Evolutionary conservation across 2,888 invertebrate genomes (phyloP), one percentile per base, ranked within the genome.

Genomic region (Hydropsyche betteni): DNA sequence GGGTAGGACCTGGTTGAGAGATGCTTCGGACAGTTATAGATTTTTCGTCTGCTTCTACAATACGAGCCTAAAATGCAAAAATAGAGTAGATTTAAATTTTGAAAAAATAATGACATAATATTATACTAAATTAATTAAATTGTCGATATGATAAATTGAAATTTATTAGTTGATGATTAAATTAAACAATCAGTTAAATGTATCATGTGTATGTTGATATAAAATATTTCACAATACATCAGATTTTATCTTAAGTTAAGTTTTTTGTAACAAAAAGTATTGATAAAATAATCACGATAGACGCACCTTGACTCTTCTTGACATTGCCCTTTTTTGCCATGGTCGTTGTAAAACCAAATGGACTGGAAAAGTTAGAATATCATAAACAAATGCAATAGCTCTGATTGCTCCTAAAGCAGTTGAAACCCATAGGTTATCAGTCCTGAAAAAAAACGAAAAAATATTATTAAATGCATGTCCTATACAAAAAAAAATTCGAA

Each of bases 291-390:
- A 44, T 44, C n/a, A 2, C 2, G 8, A 12, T 51, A n/a, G 10
- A 33, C 81, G 86, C 85, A 94, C 94, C 92, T 95, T 95, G 80
- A 93, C 90, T 82, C 93, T 89, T 80, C 93, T 88, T 68, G 94
- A 92, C 76, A 92, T 88, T 78, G 92, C 90, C 80, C 94, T 90
- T 83, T 92, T 91, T 84, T 91, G 91, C 96, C 96, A 97, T 77
- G 97, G 96, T 82, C 92, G 89, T 86, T 96, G 96, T 80, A 94
- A 86, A 79, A 97, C 86, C 82, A 95, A 90, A 86, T 96, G 97
- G 38, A 97, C 90, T 78, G 98, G 95, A 86, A 95, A 94, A 78
- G 97, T 95, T 83, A 98, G 87, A 82, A 97, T 90, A 85, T 98
- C 97, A 87, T 93, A 96, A 80, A 97, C 90, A 84, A 95, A 92